These are phyloP conservation scores for Phymanthus crucifer DNA, from an alignment of 92 coral and sea anemone genomes.

Conservation along the genomic window DNA sequence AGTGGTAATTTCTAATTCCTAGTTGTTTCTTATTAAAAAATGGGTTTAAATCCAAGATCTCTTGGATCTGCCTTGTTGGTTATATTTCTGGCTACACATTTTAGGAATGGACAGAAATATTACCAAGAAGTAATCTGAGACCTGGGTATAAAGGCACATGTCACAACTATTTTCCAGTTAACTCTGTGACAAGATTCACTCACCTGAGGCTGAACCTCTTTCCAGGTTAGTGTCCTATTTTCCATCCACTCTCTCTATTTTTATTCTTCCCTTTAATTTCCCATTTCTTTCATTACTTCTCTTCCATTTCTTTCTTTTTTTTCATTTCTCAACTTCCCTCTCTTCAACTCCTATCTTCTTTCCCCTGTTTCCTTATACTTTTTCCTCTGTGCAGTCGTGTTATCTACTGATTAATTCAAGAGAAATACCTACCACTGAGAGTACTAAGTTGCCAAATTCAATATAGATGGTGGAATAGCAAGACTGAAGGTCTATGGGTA, in stretches of 20 bases:
- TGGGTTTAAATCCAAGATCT: too few species aligned
- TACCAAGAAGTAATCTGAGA: slow-evolving; percentile 46
- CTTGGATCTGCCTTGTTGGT: not conserved
- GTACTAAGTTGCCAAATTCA: not conserved
- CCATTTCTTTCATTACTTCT: too few species aligned
- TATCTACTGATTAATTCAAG: too few species aligned
- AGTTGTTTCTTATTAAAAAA: too few species aligned
- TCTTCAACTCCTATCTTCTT: too few species aligned
- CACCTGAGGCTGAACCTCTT: slow-evolving; percentile 69
- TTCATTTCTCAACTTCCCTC: too few species aligned
- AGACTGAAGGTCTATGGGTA: slow-evolving; percentile 78
- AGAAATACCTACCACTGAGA: too few species aligned
- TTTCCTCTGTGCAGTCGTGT: too few species aligned
- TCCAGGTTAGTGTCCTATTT: slow-evolving; percentile 50
- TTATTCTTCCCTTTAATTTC: not conserved
- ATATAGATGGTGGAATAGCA: slow-evolving; percentile 81
- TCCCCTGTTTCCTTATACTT: too few species aligned
- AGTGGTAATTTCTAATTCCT: slow-evolving; percentile 31
- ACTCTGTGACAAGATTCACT: slow-evolving; percentile 55
- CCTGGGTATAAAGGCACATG: slow-evolving; percentile 73
- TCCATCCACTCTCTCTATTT: not conserved
- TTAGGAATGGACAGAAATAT: slow-evolving; percentile 59
- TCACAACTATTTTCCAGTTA: slow-evolving; percentile 63
- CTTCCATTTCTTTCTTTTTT: too few species aligned
- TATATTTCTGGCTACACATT: not conserved